phyloP scores from a whole-genome alignment of 2,888 invertebrate genomes.

The Tupiocoris notatus region DNA sequence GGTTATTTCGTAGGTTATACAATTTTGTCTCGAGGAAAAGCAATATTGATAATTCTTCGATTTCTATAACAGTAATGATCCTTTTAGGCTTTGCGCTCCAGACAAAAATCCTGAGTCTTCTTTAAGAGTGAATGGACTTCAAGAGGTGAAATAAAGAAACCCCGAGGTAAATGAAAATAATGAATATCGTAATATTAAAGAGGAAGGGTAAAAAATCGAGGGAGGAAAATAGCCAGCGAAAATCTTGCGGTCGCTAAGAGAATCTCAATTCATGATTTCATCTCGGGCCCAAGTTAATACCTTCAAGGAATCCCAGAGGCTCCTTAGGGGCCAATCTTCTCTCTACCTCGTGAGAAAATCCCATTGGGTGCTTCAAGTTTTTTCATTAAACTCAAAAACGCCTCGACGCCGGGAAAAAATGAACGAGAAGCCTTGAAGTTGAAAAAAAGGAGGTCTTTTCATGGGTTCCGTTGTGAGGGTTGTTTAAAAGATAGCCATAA shows the following conservation, averaged over 20 bases:
- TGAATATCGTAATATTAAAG: not conserved
- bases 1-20: too few species aligned
- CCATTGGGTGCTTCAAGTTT: conserved; percentile 18
- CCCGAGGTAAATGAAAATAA: not conserved
- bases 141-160: too few species aligned
- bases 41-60: too few species aligned
- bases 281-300: conserved; percentile 22
- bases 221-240: not conserved
- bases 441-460: conserved; percentile 9
- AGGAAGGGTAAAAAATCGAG: not conserved
- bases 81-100: too few species aligned
- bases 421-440: not conserved
- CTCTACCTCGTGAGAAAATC: not conserved
- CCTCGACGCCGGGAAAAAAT: not conserved
- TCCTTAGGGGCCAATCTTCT: conserved; percentile 25
- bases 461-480: not conserved
- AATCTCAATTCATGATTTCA: conserved; percentile 42
- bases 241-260: not conserved
- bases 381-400: conserved; percentile 31
- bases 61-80: too few species aligned
- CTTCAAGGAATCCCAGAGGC: conserved; percentile 1
- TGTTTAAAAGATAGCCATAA: conserved; percentile 6
- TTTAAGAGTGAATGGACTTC: too few species aligned
- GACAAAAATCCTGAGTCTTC: too few species aligned
- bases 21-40: too few species aligned